These are phyloP conservation scores for Platygyra sinensis DNA, from an alignment of 64 coral and sea anemone species.

Conservation along the genomic window DNA sequence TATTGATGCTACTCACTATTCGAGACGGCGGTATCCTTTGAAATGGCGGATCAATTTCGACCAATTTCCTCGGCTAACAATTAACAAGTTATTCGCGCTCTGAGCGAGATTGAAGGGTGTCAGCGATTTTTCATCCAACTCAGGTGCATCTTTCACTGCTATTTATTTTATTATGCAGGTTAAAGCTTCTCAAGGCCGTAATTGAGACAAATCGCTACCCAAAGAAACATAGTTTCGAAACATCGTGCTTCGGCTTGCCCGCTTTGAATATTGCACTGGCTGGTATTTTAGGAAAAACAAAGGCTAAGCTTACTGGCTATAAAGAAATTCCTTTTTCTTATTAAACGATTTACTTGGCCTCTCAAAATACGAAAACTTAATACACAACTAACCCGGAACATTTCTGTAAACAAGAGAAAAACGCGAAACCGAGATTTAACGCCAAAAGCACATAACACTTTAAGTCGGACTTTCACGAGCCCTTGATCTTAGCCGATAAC, in stretches of 20 bases:
- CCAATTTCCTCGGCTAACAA: conserved; percentile 98
- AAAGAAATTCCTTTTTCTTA: conserved; percentile 13
- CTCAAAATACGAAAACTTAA: background rate
- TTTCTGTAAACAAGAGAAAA: conserved; percentile 1
- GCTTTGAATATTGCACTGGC: conserved; percentile 26
- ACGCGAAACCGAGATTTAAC: conserved; percentile 8
- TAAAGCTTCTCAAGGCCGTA: conserved; percentile 53
- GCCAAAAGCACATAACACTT: background rate
- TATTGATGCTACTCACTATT: conserved; percentile 74
- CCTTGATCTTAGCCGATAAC: conserved; percentile 59
- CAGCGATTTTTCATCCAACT: conserved; percentile 55
- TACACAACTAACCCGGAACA: background rate
- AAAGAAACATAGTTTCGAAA: conserved; percentile 10
- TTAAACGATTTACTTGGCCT: background rate
- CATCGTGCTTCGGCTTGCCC: background rate
- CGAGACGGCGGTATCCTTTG: conserved; percentile 89
- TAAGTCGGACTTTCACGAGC: conserved; percentile 44
- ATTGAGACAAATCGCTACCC: conserved; percentile 38
- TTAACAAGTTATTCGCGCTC: conserved; percentile 96
- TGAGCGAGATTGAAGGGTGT: conserved; percentile 77
- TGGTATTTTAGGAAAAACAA: conserved; percentile 8
- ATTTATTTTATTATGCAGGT: conserved; percentile 84
- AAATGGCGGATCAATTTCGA: conserved; percentile 97
- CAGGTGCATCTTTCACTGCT: conserved; percentile 68
- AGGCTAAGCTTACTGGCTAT: background rate